Evolutionary conservation across 2,797 vertebrate genomes (phyloP).

Genomic region (Arrhamphus sclerolepis): DNA sequence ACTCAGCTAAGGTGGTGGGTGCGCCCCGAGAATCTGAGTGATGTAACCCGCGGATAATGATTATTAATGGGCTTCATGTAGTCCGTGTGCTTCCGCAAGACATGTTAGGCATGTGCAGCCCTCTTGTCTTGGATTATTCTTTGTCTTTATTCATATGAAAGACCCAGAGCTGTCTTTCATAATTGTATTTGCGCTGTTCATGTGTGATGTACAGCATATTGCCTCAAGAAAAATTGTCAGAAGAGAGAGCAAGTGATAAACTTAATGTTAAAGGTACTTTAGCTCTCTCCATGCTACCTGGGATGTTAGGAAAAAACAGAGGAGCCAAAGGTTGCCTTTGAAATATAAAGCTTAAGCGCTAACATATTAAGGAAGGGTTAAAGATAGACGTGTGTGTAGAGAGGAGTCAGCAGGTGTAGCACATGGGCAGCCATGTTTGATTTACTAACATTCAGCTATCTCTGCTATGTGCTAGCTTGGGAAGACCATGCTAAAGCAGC

Average conservation of each 20-base stretch:
- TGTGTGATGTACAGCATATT: slow-evolving; percentile 60
- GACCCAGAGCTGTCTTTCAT: slow-evolving; percentile 62
- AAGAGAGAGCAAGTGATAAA: slow-evolving; percentile 40
- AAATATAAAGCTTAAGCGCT: slow-evolving; percentile 11
- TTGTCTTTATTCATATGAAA: slow-evolving; percentile 68
- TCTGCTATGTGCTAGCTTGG: slow-evolving; percentile 40
- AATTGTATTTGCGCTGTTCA: slow-evolving; percentile 67
- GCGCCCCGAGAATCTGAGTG: slow-evolving; percentile 62
- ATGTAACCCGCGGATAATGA: slow-evolving; percentile 69
- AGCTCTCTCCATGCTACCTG: slow-evolving; percentile 20
- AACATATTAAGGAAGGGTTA: slow-evolving; percentile 24
- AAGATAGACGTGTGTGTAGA: slow-evolving; percentile 28
- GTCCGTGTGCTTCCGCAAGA: slow-evolving; percentile 41
- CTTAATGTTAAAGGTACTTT: slow-evolving; percentile 42
- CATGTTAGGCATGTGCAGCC: slow-evolving; percentile 55
- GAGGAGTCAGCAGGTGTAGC: slow-evolving; percentile 45
- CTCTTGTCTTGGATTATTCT: slow-evolving; percentile 60
- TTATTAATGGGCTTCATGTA: slow-evolving; percentile 70
- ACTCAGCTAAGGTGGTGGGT: slow-evolving; percentile 67
- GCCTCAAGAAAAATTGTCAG: slow-evolving; percentile 60
- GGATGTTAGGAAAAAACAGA: slow-evolving; percentile 16
- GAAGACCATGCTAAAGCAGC: slow-evolving; percentile 32
- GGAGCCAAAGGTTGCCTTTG: not conserved
- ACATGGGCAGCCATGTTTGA: slow-evolving; percentile 64
- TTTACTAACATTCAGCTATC: slow-evolving; percentile 9